Base-by-base conservation (phyloP, 2,888 invertebrate species). In the Monochamus alternatus region DNA sequence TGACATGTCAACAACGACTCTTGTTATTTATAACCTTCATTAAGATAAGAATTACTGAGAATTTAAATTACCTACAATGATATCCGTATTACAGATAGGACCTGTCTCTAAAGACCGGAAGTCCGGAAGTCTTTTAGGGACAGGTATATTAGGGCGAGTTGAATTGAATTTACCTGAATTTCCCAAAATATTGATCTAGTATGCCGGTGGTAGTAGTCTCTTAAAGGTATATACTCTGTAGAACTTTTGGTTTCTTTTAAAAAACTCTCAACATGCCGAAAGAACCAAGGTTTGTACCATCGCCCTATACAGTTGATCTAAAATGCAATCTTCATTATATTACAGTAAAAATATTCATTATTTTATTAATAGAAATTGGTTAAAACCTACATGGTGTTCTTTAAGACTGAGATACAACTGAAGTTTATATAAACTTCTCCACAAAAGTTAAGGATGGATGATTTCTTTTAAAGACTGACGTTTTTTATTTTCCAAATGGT, bases 241-340 rank as follows among this genome's bases (percentile, higher is more conserved):
- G 89, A 87, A 0, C 86, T 87, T 4, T 80, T 82, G 64, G 89
- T 89, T 14, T 81, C 86, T 2, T 83, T 83, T 75, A 91, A 82
- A 81, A 91, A 91, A 0, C 87, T 88, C 84, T 93, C 90, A 0
- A 95, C 96, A 87, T 96, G 95, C 75, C 91, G 93, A 90, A 93
- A 96, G 89, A 96, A 96, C 96, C 96, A 96, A 7, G 95, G 94
- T 79, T 95, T 94, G 87, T 94, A 92, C 94, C 94, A 96, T 73
- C 90, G 89, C 1, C 95, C 95, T 79, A 96, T 94, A 0, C 90
- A 87, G 85, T 96, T 96, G 2, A 94, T 85, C 94, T 94, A 67
- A 76, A 83, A 81, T 73, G 63, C 55, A 43, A 44, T 47, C 10
- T 3, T 71, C 12, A 73, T 47, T 14, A 22, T 0, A 22, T 22